These are phyloP conservation scores for Tangachromis dhanisi DNA, from an alignment of 2,113 vertebrate species.

Conservation along the genomic window DNA sequence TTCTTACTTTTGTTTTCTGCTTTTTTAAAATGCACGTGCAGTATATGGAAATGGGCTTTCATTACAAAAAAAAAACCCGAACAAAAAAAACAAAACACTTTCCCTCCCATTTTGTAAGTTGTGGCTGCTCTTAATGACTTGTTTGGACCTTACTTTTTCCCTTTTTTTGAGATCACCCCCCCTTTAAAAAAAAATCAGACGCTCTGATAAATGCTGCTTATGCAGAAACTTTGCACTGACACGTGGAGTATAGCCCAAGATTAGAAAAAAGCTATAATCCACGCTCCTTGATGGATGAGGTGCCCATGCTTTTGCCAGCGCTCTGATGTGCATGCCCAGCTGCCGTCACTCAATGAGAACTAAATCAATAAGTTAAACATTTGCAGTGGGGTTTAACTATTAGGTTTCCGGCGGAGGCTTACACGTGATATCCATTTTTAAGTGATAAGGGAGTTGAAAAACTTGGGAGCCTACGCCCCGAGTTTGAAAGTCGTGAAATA, in stretches of 20 bases:
- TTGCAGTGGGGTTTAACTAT: constrained; percentile 28
- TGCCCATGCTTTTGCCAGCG: constrained; percentile 23
- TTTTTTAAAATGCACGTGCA: background rate
- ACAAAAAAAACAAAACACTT: fast-evolving
- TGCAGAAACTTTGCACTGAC: background rate
- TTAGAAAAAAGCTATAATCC: constrained; percentile 14
- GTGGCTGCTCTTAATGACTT: background rate
- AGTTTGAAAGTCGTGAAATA: constrained; percentile 20
- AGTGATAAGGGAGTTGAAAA: background rate
- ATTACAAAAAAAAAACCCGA: background rate
- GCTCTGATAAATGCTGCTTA: background rate
- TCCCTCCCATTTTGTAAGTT: background rate
- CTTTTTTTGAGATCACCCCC: background rate
- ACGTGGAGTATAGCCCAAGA: background rate
- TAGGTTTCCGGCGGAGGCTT: background rate
- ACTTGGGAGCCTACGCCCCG: background rate
- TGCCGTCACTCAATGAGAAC: constrained; percentile 33
- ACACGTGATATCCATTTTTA: constrained; percentile 9
- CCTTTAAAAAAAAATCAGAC: background rate
- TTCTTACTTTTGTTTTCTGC: background rate
- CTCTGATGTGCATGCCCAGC: constrained; percentile 36
- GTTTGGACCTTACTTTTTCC: background rate
- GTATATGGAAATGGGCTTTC: background rate
- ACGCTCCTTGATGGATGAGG: constrained; percentile 26
- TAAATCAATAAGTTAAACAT: constrained; percentile 34